Base-by-base conservation (phyloP, 2,888 invertebrate species). In the Aplocera efformata region DNA sequence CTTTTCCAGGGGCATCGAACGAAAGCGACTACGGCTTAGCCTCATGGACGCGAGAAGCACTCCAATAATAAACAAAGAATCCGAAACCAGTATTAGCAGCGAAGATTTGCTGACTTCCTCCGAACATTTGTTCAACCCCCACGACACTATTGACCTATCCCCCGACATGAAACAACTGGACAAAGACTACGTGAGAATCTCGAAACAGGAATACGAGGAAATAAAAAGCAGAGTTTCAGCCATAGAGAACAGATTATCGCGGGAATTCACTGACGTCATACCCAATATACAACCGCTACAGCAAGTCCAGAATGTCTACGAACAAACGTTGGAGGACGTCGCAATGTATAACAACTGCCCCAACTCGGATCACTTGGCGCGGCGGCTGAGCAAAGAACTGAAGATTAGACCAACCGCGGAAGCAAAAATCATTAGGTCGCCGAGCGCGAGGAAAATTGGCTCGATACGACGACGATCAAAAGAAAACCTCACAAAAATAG, bases 371-470 rank as follows among this genome's bases (percentile, higher is more conserved):
- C 91, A 93, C 48, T 76, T 95, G 44, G 94, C 94, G 1, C 90
- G 91, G 43, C 86, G 92, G 43, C 76, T 95, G 26, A 93, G 93
- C 57, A 91, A 91, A 60, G 94, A 94, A 67, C 70, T 95, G 28
- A 93, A 94, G 68, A 94, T 94, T 39, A 82, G 94, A 41, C 90
- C 92, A 28, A 93, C 91, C 42, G 88, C 89, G 22, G 93, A 94
- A 58, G 89, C 91, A 33, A 92, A 92, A 62, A 90, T 94, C 5
- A 93, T 94, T 46, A 80, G 94, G 50, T 95, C 95, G 0, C 95
- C 95, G 0, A 95, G 94, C 68, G 94, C 94, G 1, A 88, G 95
- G 33, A 95, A 94, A 88, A 95, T 95, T 42, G 94, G 94, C 10
- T 91, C 90, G 6, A 90, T 95, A 53, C 81, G 94, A 61, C 88